Evolutionary conservation across 2,113 vertebrate species (phyloP).

Genomic region (Lophius piscatorius): DNA sequence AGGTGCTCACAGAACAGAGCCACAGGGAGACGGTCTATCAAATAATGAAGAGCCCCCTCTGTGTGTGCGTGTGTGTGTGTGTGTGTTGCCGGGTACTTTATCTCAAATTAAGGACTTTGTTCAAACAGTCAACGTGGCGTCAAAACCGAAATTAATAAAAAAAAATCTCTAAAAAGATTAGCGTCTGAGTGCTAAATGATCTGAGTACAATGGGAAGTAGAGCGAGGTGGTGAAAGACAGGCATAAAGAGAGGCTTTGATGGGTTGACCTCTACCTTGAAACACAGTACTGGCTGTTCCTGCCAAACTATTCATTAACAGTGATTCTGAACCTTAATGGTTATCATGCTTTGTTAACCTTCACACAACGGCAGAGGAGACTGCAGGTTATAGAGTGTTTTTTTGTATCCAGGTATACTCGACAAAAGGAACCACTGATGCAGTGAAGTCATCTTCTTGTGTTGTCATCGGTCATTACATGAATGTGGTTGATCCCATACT

Average conservation of each 20-base stretch:
- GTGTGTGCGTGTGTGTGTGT: conserved; percentile 15
- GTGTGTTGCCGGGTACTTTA: conserved; percentile 6
- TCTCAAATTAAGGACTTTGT: conserved; percentile 16
- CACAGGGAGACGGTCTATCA: conserved; percentile 26
- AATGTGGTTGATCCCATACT: too few species aligned
- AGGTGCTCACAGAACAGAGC: conserved; percentile 41
- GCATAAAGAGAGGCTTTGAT: conserved; percentile 8
- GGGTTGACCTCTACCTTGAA: conserved; percentile 32
- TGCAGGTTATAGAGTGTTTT: too few species aligned
- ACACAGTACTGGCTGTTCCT: conserved; percentile 31
- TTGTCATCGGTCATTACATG: too few species aligned
- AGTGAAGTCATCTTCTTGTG: too few species aligned
- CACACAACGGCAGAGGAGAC: neutral
- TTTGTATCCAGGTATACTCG: too few species aligned
- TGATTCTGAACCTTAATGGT: too few species aligned
- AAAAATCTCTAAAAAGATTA: conserved; percentile 19
- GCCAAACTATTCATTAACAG: conserved; percentile 1
- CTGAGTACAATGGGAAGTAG: neutral
- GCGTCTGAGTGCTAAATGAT: conserved; percentile 7
- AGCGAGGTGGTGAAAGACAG: neutral
- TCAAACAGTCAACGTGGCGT: conserved; percentile 8
- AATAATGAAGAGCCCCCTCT: conserved; percentile 5
- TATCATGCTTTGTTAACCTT: neutral
- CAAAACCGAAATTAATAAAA: conserved; percentile 16
- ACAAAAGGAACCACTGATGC: too few species aligned